Evolutionary conservation across 2,888 invertebrate species (phyloP).

Genomic region (Drosophila pseudotakahashii): DNA sequence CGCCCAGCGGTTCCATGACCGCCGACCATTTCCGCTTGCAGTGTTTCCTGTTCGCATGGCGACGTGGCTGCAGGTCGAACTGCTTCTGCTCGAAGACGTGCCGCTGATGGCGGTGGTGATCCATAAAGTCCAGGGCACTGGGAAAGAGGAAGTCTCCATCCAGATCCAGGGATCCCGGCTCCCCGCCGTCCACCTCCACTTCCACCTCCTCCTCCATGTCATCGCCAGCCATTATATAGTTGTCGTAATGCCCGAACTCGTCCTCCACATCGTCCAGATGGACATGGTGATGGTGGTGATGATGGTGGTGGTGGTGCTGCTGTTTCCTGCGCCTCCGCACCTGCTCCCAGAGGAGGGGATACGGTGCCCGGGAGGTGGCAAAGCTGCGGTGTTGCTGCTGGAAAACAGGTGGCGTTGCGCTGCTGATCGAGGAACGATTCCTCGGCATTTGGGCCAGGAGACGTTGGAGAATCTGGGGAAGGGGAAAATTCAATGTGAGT

Average conservation of each 20-base stretch:
- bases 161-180: constrained; percentile 48
- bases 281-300: constrained; percentile 57
- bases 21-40: constrained; percentile 82
- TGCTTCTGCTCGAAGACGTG: constrained; percentile 77
- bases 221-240: constrained; percentile 63
- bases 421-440: constrained; percentile 54
- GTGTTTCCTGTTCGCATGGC: constrained; percentile 80
- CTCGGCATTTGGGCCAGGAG: constrained; percentile 82
- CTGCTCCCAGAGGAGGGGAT: constrained; percentile 59
- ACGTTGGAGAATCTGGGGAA: constrained; percentile 81
- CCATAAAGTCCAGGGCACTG: constrained; percentile 63
- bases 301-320: constrained; percentile 37
- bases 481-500: background rate
- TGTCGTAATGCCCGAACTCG: constrained; percentile 63
- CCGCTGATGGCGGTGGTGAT: constrained; percentile 60
- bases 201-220: constrained; percentile 57
- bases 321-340: constrained; percentile 55
- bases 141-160: constrained; percentile 70
- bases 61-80: constrained; percentile 75
- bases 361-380: constrained; percentile 63
- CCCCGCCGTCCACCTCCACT: constrained; percentile 42
- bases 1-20: constrained; percentile 13
- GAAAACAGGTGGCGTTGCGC: constrained; percentile 44
- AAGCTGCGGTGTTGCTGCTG: constrained; percentile 60
- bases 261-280: constrained; percentile 73